Conservation (phyloP, 30 jellyfish, hydroid and myxozoan species). For the Clytia hemisphaerica region DNA sequence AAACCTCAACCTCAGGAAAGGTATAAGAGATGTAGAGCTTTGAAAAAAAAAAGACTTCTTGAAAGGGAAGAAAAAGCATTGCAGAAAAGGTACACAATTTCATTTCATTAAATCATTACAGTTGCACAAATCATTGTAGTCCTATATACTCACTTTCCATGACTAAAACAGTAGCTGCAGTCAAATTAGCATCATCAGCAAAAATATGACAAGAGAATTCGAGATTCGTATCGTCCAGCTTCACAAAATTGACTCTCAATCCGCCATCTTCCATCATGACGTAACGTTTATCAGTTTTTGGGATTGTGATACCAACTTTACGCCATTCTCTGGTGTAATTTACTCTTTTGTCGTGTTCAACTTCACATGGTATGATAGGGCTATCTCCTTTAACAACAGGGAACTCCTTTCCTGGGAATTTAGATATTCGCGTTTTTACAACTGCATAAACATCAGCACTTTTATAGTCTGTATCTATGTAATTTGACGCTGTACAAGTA, state of each 20-base stretch:
- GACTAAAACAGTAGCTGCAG: slow-evolving; percentile 47
- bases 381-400: slow-evolving; percentile 54
- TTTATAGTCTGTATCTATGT: too few species aligned
- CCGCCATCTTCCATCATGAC: slow-evolving; percentile 56
- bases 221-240: slow-evolving; percentile 59
- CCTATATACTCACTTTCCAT: too few species aligned
- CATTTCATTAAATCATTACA: too few species aligned
- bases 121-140: too few species aligned
- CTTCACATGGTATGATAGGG: slow-evolving; percentile 57
- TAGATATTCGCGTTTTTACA: slow-evolving; percentile 52
- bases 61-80: too few species aligned
- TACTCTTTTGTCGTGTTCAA: slow-evolving; percentile 61
- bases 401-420: slow-evolving; percentile 50
- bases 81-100: too few species aligned
- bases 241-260: slow-evolving; percentile 51
- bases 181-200: slow-evolving; percentile 67
- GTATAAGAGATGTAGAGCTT: too few species aligned
- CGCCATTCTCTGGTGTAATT: slow-evolving; percentile 76
- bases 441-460: neutral
- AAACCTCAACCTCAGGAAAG: too few species aligned
- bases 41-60: too few species aligned
- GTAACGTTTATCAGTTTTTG: slow-evolving; percentile 41
- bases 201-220: slow-evolving; percentile 61
- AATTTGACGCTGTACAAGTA: slow-evolving; percentile 67
- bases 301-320: slow-evolving; percentile 33